Base-by-base conservation (phyloP, 2,113 vertebrate species). In the Cyanoramphus novaezelandiae region DNA sequence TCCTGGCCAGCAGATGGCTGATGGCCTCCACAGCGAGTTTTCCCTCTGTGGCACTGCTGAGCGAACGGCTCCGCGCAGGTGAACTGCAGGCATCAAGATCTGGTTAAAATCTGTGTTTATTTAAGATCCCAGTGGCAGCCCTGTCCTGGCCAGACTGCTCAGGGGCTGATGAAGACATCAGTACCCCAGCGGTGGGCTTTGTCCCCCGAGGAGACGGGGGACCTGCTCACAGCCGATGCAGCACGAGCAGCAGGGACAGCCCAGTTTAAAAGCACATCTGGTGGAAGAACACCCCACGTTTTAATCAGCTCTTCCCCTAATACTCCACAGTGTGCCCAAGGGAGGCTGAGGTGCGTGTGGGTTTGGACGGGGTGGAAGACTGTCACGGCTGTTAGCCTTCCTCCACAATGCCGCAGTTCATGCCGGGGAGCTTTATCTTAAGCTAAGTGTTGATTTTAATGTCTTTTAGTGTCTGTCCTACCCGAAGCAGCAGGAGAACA, bases 281-380 rank as follows among this genome's bases (percentile, higher is more conserved):
- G 8, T 15, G 13, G 13, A 33, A 64, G 67, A 33, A 14, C 2
- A 2, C 2, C 2, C 16, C 1, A 4, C 5, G 8, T 4, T 86
- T 88, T 41, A 27, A 43, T 13, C 31, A 25, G 3, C 6, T 9
- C 5, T 46, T 20, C 10, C 2, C 2, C 15, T 5, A 25, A 29
- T 11, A 31, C 3, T 4, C 7, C 11, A 1, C 2, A 4, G 4
- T 0, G 13, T 41, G 41, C 19, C 7, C 20, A 1, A 1, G 6
- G 4, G 10, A 12, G 3, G 25, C 3, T 13, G 9, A 25, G 17
- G 16, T 4, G 28, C 2, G 1, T 0, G 10, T 2, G 18, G 7
- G 9, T 33, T 11, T 18, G 23, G 44, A 20, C 11, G 21, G 16
- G 13, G 7, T 3, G 1, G 24, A 6, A 0, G 1, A 7, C 20